Evolutionary conservation across 2,888 invertebrate species (phyloP).

Genomic region (Tachina grossa): DNA sequence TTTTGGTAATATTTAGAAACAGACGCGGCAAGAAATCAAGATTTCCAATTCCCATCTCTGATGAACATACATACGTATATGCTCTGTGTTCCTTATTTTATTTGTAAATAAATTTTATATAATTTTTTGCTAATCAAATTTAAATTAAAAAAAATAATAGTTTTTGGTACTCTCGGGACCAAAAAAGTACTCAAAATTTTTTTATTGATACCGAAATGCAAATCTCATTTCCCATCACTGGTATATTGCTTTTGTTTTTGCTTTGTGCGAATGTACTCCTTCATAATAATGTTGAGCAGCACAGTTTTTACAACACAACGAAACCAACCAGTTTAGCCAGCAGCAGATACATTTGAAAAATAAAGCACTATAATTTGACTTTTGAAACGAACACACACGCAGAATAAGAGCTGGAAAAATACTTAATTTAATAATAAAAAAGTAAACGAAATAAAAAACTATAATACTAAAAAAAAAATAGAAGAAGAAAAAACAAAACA

Average conservation of each 20-base stretch:
- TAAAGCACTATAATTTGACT: conserved; percentile 60
- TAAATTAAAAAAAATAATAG: too few species aligned
- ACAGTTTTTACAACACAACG: conserved; percentile 56
- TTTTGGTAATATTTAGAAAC: too few species aligned
- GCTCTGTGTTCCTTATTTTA: too few species aligned
- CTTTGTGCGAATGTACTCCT: conserved; percentile 35
- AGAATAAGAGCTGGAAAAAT: conserved; percentile 51
- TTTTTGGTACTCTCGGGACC: too few species aligned
- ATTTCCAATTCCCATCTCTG: too few species aligned
- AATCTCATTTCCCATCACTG: too few species aligned
- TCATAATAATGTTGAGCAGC: conserved; percentile 49
- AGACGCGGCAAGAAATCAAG: too few species aligned
- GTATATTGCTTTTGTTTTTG: conserved; percentile 42
- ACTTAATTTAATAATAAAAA: conserved; percentile 42
- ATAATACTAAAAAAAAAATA: conserved; percentile 21
- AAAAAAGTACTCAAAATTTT: too few species aligned
- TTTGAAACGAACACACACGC: conserved; percentile 59
- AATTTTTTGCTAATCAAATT: too few species aligned
- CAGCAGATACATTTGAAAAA: conserved; percentile 67
- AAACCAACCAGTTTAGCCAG: conserved; percentile 65
- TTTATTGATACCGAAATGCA: too few species aligned
- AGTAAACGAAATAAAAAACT: conserved; percentile 36
- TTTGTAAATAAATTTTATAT: too few species aligned
- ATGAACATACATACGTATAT: too few species aligned
- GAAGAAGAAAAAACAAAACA: conserved; percentile 25